Evolutionary conservation across 1,140 invertebrate genomes (phyloP), one percentile per base, ranked within the genome.

Genomic region (Plodia interpunctella): DNA sequence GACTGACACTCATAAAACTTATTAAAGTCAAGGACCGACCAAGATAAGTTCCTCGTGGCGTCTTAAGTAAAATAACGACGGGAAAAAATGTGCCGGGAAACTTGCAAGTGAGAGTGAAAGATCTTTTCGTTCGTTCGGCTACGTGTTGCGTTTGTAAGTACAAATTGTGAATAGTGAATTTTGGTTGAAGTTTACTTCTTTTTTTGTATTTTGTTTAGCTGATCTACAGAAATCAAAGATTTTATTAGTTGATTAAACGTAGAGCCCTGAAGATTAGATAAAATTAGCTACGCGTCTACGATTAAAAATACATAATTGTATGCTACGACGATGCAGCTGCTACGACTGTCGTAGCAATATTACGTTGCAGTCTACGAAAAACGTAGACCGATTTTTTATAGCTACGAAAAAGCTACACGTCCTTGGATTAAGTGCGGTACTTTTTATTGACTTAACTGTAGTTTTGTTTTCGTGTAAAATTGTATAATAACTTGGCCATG

Each of bases 1-100:
- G 83, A 80, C 83, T 86, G 86, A 86, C 79, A 83, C 80, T 88
- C 84, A 85, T 87, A 86, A 87, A 89, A 89, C 86, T 89, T 89
- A 89, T 89, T 89, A 89, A 87, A 89, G 84, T 89, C 86, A 87
- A 87, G 84, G 84, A 87, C 84, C 83, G 80, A 76, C 78, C 74
- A 80, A 88, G 86, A 88, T 87, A 88, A 88, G 80, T 87, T 88
- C 76, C 73, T 81, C 80, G 78, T 71, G 67, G 72, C 79, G 76
- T 84, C 83, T 87, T 88, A 88, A 87, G 83, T 89, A 87, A 89
- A 87, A 89, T 87, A 89, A 86, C 84, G 81, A 68, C 65, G 79
- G 76, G 79, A 86, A 87, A 88, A 87, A 87, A 83, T 79, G 77
- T 75, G 74, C 74, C 68, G 69, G 69, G 70, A 75, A 83, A 86